Evolutionary conservation across 30 jellyfish, hydroid and myxozoan genomes (phyloP).

Genomic region (Cassiopea xamachana): DNA sequence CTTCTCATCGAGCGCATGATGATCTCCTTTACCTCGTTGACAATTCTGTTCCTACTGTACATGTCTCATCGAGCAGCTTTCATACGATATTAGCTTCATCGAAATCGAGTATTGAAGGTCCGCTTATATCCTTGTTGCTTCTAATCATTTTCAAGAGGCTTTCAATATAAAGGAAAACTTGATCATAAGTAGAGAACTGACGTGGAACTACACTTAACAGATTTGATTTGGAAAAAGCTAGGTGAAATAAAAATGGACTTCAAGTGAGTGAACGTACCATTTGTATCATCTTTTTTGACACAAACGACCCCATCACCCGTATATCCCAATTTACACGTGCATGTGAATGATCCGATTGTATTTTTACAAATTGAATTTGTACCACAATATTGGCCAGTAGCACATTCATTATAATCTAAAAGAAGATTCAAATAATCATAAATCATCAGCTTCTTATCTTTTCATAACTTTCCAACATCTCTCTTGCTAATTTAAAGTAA

Average conservation of each 20-base stretch:
- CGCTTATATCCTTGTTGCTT: too few relatives aligned
- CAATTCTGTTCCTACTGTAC: too few relatives aligned
- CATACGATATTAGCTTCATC: too few relatives aligned
- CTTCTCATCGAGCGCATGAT: too few relatives aligned
- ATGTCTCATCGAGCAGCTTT: too few relatives aligned
- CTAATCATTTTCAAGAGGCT: too few relatives aligned
- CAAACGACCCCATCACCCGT: conserved; percentile 59
- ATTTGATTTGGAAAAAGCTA: neutral
- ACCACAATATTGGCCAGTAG: conserved; percentile 44
- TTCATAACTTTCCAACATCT: too few relatives aligned
- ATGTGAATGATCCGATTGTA: conserved; percentile 5
- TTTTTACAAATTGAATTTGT: conserved; percentile 39
- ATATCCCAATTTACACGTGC: conserved; percentile 56
- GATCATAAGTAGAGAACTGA: too few relatives aligned
- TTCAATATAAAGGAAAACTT: too few relatives aligned
- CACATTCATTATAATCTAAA: conserved; percentile 51
- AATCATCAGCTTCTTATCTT: neutral
- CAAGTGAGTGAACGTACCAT: neutral
- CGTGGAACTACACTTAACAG: neutral
- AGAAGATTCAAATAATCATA: neutral
- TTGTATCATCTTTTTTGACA: neutral
- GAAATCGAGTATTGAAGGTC: too few relatives aligned
- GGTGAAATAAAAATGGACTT: neutral
- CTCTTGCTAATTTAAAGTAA: too few relatives aligned
- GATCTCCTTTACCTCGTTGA: too few relatives aligned